A percentile compares a stretch with the other conserved stretches of the same genome.
Conservation (phyloP, 1,140 invertebrate species). For the Formica selysi region DNA sequence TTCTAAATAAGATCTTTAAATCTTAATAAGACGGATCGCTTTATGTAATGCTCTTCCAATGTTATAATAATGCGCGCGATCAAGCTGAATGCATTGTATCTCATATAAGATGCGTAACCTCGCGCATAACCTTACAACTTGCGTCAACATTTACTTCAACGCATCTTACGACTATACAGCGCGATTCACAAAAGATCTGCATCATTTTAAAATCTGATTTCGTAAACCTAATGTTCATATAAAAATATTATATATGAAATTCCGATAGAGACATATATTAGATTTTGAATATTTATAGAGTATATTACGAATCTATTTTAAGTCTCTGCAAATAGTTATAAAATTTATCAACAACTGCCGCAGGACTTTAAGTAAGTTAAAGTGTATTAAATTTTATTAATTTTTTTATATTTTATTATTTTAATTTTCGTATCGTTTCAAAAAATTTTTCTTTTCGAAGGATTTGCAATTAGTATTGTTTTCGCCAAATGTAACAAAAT, state of each 20-base stretch:
- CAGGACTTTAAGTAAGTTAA: neutral
- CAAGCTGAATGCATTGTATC: constrained; percentile 30
- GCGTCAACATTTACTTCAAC: constrained; percentile 53
- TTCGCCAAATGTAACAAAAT: neutral
- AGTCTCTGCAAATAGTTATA: no score
- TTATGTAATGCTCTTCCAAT: constrained; percentile 7
- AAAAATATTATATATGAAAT: neutral
- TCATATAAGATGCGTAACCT: constrained; percentile 60
- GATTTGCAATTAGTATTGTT: neutral
- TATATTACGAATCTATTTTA: neutral
- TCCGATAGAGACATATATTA: no score
- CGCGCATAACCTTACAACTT: constrained; percentile 50
- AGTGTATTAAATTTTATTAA: neutral
- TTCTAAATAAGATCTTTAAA: no score
- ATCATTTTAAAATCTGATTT: neutral
- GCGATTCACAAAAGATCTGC: neutral
- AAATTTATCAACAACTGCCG: no score
- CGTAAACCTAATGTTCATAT: no score
- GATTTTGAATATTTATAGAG: neutral
- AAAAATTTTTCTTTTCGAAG: neutral
- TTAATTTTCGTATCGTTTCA: no score
- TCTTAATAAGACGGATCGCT: neutral
- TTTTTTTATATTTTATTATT: no score
- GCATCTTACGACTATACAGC: constrained; percentile 17
- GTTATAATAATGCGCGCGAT: constrained; percentile 11